Evolutionary conservation across 2,113 vertebrate species (phyloP), one percentile per base, ranked within the genome.

Genomic region (Phycodurus eques): DNA sequence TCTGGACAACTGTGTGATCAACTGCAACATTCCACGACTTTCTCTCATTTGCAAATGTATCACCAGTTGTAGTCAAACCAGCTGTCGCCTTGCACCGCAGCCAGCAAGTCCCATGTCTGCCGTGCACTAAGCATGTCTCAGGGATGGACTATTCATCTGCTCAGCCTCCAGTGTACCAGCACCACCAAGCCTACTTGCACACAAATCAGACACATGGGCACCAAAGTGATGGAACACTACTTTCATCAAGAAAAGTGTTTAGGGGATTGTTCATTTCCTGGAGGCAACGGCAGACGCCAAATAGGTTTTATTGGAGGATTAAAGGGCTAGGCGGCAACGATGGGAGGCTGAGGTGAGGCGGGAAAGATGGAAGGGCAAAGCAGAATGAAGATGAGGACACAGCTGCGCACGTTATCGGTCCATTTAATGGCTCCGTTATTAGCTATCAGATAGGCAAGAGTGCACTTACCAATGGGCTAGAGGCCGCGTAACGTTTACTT

Each of bases 151-250:
- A 47, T 47, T 66, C 64, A 47, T 66, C 64, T 66, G 64, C 44
- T 66, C 47, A 66, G 64, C 43, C 64, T 47, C 64, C 64, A 47
- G 64, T 47, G 64, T 22, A 35, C 59, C 31, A 22, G 33, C 31
- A 61, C 59, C 59, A 35, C 31, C 31, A 66, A 47, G 22, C 47
- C 64, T 47, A 43, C 44, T 27, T 47, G 64, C 64, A 49, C 64
- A 66, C 44, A 66, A 31, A 66, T 66, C 64, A 47, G 64, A 47
- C 12, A 43, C 64, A 66, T 66, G 64, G 64, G 64, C 44, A 66
- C 64, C 64, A 66, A 66, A 5, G 64, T 66, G 64, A 47, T 66
- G 64, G 47, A 66, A 66, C 64, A 66, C 43, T 66, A 66, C 64
- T 47, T 66, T 66, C 64, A 66, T 66, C 64, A 66, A 47, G 64